Evolutionary conservation across 2,888 invertebrate species (phyloP).

Genomic region (Thera obeliscata): DNA sequence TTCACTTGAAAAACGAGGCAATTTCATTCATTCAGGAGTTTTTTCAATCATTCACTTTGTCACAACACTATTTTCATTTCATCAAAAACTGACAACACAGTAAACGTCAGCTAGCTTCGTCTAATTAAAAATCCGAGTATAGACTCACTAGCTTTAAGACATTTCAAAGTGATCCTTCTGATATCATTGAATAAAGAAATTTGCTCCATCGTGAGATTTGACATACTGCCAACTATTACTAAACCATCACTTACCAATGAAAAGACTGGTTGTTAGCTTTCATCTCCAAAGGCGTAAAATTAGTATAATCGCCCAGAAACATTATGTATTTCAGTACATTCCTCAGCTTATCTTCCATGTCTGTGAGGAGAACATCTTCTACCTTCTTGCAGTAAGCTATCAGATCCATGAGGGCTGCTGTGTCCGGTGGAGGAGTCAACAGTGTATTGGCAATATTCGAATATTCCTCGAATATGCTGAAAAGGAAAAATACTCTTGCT

Average conservation of each 20-base stretch:
- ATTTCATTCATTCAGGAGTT: no score
- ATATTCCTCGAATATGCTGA: conserved; percentile 93
- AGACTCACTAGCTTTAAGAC: no score
- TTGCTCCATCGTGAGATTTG: no score
- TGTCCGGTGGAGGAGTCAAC: conserved; percentile 91
- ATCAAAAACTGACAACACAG: no score
- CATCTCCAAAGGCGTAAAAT: conserved; percentile 92
- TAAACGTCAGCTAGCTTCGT: no score
- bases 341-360: conserved; percentile 91
- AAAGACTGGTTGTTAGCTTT: conserved; percentile 95
- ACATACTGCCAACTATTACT: no score
- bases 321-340: conserved; percentile 89
- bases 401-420: conserved; percentile 93
- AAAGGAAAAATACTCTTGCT: conserved; percentile 27
- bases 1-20: no score
- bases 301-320: conserved; percentile 93
- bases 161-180: no score
- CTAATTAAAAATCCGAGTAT: no score
- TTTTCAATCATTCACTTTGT: no score
- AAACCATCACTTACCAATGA: conserved; percentile 85
- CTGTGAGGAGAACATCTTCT: conserved; percentile 87
- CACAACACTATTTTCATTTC: no score
- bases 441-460: conserved; percentile 91
- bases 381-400: conserved; percentile 90
- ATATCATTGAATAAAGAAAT: no score